A percentile compares a stretch with the other conserved stretches of the same genome.
phyloP scores from a whole-genome alignment of 2,113 vertebrate genomes.

The Marmota monax region DNA sequence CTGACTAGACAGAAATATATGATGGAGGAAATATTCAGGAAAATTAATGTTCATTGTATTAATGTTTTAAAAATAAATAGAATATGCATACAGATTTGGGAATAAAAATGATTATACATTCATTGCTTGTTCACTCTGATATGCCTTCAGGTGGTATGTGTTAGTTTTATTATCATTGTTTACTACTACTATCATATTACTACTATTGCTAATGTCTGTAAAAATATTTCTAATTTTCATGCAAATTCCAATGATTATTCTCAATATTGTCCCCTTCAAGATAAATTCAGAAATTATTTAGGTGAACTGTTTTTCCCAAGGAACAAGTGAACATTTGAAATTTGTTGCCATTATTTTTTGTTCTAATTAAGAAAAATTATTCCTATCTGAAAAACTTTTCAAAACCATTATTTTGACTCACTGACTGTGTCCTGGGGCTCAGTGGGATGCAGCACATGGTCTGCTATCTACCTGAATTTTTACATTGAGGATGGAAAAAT shows the following conservation, averaged over 20 bases:
- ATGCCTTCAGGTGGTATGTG: neutral
- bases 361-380: neutral
- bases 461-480: neutral
- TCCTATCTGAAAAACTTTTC: neutral
- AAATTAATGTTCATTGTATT: neutral
- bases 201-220: neutral
- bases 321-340: neutral
- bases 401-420: neutral
- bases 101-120: neutral
- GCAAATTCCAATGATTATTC: neutral
- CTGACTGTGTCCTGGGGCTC: neutral
- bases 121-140: neutral
- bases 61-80: neutral
- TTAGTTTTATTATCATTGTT: neutral
- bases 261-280: neutral
- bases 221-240: neutral
- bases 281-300: neutral
- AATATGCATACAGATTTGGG: neutral
- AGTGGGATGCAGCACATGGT: neutral
- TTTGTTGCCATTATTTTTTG: neutral
- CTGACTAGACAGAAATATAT: neutral
- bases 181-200: neutral
- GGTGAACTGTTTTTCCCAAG: neutral
- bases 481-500: neutral
- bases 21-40: neutral